Evolutionary conservation across 64 coral and sea anemone species (phyloP), one percentile per base, ranked within the genome.

Genomic region (Actinia equina): DNA sequence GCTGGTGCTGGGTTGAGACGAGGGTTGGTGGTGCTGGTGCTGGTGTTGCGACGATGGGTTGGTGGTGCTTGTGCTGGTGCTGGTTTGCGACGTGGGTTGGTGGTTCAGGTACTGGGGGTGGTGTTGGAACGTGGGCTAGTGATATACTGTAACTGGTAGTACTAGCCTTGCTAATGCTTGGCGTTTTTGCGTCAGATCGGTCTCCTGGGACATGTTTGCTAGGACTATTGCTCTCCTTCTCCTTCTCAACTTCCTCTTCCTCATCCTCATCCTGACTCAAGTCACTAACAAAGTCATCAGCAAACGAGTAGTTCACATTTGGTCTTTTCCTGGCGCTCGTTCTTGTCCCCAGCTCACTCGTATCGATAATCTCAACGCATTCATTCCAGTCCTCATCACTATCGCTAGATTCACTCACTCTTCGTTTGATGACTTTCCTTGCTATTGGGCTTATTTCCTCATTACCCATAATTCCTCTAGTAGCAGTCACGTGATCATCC

Each of bases 311-410:
- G 44, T 19, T n/a, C 17, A 44, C 49, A 9, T 81, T 81, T n/a
- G 17, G 12, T 52, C 43, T 81, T 46, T 81, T 81, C 78, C 78
- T 16, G 13, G 78, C 23, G 19, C 78, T 81, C 27, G 44, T 19
- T 52, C 78, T 81, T 14, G 6, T 81, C 6, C 78, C 43, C 7
- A 81, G 43, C 5, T 49, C 49, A 81, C 13, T 49, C 1, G 7
- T 22, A 52, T 81, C 78, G 27, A 81, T 81, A 49, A 17, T 4
- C 2, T 44, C 76, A 49, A 8, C 14, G 15, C 43, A 17, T 15
- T 81, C 78, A 16, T 81, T 23, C 78, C 78, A 81, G 8, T 81
- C 78, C 5, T 81, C 78, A n/a, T 81, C 77, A 79, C 77, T 79
- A 7, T 22, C 26, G 69, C 69, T 74, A 13, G 69, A 74, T 37